Conservation (phyloP, 2,888 invertebrate species). For the Lysandra coridon region DNA sequence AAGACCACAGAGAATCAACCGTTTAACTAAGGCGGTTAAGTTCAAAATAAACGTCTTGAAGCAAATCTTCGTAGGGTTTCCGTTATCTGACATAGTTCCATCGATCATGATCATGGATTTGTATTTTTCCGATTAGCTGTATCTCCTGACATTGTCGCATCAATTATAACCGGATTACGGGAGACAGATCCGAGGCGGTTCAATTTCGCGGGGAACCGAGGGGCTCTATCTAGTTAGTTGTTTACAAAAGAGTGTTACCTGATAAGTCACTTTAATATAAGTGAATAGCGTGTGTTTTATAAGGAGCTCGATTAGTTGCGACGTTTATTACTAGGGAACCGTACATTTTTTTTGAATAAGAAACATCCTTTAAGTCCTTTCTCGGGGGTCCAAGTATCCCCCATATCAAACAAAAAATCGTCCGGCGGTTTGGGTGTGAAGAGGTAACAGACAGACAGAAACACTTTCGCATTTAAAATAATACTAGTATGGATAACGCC, state of each 20-base stretch:
- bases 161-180: slow-evolving; percentile 79
- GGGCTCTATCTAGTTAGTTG: slow-evolving; percentile 44
- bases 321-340: too few relatives aligned
- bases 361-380: too few relatives aligned
- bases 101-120: slow-evolving; percentile 74
- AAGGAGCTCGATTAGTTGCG: too few relatives aligned
- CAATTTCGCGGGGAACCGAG: slow-evolving; percentile 59
- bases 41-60: neutral
- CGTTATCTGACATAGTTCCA: slow-evolving; percentile 49
- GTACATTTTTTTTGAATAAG: too few relatives aligned
- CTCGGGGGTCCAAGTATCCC: too few relatives aligned
- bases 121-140: slow-evolving; percentile 78
- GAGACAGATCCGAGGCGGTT: slow-evolving; percentile 77
- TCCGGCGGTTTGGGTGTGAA: too few relatives aligned
- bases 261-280: too few relatives aligned
- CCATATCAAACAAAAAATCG: too few relatives aligned
- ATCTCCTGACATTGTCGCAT: slow-evolving; percentile 77
- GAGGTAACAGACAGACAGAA: too few relatives aligned
- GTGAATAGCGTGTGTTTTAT: too few relatives aligned
- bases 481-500: too few relatives aligned
- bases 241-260: neutral
- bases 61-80: slow-evolving; percentile 24
- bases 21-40: neutral
- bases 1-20: neutral
- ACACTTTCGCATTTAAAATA: too few relatives aligned